Conservation (phyloP, 1,140 invertebrate species). For the Drosophila lini region DNA sequence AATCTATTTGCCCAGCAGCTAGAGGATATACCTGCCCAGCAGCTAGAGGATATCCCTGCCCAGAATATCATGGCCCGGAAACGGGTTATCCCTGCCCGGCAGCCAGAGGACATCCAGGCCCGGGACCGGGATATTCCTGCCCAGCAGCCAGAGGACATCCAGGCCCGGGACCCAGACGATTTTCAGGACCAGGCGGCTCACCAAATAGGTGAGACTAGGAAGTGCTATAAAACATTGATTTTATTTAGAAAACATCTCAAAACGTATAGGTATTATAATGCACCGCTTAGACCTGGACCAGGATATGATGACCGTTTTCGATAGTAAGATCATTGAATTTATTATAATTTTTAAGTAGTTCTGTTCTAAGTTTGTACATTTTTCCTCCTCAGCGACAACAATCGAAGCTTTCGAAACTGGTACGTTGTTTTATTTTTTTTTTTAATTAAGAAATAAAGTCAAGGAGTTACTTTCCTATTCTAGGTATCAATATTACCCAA, state of each 20-base stretch:
- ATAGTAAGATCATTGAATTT: constrained; percentile 5
- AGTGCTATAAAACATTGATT: neutral
- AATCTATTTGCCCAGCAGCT: neutral
- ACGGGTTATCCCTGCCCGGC: neutral
- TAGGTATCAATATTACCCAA: neutral
- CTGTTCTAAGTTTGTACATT: neutral
- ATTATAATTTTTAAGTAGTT: neutral
- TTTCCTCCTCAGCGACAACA: neutral
- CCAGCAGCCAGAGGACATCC: neutral
- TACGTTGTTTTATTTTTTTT: neutral
- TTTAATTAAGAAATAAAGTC: neutral
- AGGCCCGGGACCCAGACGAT: neutral
- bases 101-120: neutral
- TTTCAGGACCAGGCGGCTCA: neutral
- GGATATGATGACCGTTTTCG: neutral
- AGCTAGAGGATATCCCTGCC: neutral
- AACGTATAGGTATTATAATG: constrained; percentile 8
- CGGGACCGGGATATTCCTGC: neutral
- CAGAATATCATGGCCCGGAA: no score
- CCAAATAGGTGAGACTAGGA: neutral
- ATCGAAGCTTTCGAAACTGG: neutral
- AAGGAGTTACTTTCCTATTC: neutral
- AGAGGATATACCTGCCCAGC: neutral
- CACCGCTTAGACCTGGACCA: constrained; percentile 9
- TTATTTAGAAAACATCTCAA: neutral